Evolutionary conservation across 2,888 invertebrate species (phyloP), one percentile per base, ranked within the genome.

Genomic region (Boloria selene): DNA sequence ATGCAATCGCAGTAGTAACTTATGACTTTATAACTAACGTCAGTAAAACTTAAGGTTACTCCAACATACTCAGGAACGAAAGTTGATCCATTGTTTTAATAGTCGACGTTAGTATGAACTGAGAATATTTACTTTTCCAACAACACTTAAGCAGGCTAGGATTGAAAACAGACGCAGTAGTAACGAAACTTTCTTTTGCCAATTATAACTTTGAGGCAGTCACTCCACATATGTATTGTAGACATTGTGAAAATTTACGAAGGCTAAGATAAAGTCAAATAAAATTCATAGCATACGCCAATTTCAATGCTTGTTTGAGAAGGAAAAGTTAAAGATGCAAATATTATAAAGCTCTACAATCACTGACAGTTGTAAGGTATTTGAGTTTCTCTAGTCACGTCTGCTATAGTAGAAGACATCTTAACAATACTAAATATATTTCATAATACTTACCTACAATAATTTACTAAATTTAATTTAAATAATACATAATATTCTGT

Each of bases 141-240:
- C 62, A 63, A 63, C 65, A 54, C 59, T 45, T 60, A 54, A 50
- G 14, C 56, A 38, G 44, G 42, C 44, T 50, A 42, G 53, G 53
- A 61, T 26, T 58, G 52, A 53, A 49, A 60, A 68, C 52, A 58
- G 60, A 64, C 61, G 61, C 58, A 38, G 44, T 61, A 31, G 16
- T 17, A 65, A 51, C 60, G 50, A 49, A 65, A 68, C 62, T 65
- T 65, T 42, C 17, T 65, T 47, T 56, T 49, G 59, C 68, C 65
- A 68, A 68, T 68, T 68, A 68, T 68, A 68, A 68, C 62, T 68
- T 68, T 14, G 22, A 55, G 60, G 65, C 56, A 38, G 10, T 38
- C 53, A 44, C 66, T 66, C 62, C 62, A 66, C 59, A 68, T 68
- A 45, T 65, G 47, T 60, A 68, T 66, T 61, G 65, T 68, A 56